Conservation (phyloP, 2,888 invertebrate species). For the Polymixis flavicincta region DNA sequence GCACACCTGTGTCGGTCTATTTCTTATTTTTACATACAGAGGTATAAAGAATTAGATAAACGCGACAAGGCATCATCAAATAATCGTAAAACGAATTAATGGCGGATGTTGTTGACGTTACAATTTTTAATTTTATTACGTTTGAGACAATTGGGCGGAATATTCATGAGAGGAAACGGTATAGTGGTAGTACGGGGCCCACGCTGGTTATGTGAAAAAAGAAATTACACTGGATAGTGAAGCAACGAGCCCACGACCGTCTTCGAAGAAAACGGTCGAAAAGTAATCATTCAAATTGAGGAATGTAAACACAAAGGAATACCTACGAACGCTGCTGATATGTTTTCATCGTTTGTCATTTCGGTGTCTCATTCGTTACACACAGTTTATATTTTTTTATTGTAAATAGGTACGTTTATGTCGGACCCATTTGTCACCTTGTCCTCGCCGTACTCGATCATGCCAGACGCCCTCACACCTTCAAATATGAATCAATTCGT, state of each 20-base stretch:
- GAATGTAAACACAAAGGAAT: constrained; percentile 30
- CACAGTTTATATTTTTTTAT: not conserved
- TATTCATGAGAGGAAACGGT: constrained; percentile 73
- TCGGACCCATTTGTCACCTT: constrained; percentile 33
- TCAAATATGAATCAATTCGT: constrained; percentile 37
- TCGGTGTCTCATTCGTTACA: constrained; percentile 5
- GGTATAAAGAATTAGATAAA: constrained; percentile 38
- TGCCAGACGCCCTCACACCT: constrained; percentile 19
- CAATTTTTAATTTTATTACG: constrained; percentile 78
- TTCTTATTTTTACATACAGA: constrained; percentile 12
- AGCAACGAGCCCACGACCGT: not conserved
- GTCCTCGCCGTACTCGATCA: constrained; percentile 28
- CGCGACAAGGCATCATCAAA: constrained; percentile 70
- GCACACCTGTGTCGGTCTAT: constrained; percentile 55
- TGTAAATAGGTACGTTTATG: not conserved
- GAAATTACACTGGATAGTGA: constrained; percentile 30
- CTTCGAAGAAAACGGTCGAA: constrained; percentile 16
- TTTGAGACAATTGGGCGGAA: constrained; percentile 74
- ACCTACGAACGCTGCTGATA: constrained; percentile 14
- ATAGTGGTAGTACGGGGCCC: constrained; percentile 57
- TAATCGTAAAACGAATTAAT: constrained; percentile 78
- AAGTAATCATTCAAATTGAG: constrained; percentile 24
- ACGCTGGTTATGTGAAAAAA: constrained; percentile 50
- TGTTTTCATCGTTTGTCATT: constrained; percentile 38
- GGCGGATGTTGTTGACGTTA: constrained; percentile 78